Evolutionary conservation across 2,113 vertebrate species (phyloP).

Genomic region (Cheirogaleus medius): DNA sequence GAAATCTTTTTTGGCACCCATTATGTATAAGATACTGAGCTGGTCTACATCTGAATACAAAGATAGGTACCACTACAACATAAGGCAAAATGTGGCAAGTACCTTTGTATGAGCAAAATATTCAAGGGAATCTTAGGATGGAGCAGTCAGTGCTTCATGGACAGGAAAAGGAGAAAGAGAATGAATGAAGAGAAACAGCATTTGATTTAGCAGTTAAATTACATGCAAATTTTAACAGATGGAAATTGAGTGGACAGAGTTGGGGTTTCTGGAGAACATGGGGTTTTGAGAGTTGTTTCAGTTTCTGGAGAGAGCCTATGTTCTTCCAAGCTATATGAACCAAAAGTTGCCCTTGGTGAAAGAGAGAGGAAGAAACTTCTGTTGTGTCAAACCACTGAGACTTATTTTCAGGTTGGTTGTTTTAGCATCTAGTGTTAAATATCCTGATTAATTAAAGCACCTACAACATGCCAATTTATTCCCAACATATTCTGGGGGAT

Average conservation of each 20-base stretch:
- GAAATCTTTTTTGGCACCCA: neutral
- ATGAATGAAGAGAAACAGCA: neutral
- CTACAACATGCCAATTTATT: neutral
- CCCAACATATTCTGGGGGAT: neutral
- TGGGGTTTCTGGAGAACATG: neutral
- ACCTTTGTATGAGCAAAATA: neutral
- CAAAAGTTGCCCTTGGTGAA: neutral
- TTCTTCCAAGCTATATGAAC: neutral
- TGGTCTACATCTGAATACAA: neutral
- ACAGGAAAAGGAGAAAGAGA: neutral
- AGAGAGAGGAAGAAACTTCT: neutral
- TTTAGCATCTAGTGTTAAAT: neutral
- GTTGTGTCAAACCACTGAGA: neutral
- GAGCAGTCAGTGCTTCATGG: neutral
- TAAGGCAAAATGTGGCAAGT: neutral
- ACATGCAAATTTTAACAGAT: neutral
- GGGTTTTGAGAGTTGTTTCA: neutral
- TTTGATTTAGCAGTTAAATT: neutral
- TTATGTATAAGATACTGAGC: neutral
- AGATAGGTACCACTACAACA: neutral
- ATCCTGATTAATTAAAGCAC: slow-evolving; percentile 31
- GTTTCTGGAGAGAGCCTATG: neutral
- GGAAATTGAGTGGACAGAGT: neutral
- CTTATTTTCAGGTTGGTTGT: neutral
- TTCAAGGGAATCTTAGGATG: neutral